A percentile compares a stretch with the other conserved stretches of the same genome.
phyloP scores from a whole-genome alignment of 2,888 invertebrate species.

The Dryobota labecula region DNA sequence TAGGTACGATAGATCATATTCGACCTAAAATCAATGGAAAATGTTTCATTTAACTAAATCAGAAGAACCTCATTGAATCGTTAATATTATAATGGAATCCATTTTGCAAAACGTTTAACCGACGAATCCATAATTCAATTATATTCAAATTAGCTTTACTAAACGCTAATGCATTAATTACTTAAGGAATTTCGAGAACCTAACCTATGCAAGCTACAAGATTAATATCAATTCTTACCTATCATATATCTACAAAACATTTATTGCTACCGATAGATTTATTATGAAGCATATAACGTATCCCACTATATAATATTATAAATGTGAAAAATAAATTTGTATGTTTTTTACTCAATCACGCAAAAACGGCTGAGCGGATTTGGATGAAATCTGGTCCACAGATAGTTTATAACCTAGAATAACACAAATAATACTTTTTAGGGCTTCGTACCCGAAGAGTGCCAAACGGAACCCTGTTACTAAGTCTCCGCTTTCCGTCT shows the following conservation, averaged over 20 bases:
- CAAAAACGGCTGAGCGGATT: neutral
- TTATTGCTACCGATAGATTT: conserved; percentile 25
- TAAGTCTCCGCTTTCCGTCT: no score
- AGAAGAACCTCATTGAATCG: neutral
- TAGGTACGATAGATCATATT: no score
- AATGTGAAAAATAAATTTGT: neutral
- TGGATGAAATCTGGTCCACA: neutral
- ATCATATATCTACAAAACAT: conserved; percentile 1
- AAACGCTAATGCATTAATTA: conserved; percentile 29
- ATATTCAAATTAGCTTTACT: conserved; percentile 40
- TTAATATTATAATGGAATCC: conserved; percentile 1
- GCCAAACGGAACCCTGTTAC: no score
- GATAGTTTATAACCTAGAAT: neutral
- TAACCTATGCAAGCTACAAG: conserved; percentile 4
- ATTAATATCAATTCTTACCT: conserved; percentile 19
- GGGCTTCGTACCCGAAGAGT: no score
- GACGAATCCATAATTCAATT: conserved; percentile 21
- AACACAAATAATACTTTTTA: neutral
- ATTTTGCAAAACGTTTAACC: neutral
- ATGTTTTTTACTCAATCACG: neutral
- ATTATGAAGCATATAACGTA: conserved; percentile 10
- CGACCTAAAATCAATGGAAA: neutral
- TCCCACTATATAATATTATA: neutral
- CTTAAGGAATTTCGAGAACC: conserved; percentile 40
- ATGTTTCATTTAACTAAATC: neutral